phyloP scores from a whole-genome alignment of 2,113 vertebrate species.

The Sapajus apella region DNA sequence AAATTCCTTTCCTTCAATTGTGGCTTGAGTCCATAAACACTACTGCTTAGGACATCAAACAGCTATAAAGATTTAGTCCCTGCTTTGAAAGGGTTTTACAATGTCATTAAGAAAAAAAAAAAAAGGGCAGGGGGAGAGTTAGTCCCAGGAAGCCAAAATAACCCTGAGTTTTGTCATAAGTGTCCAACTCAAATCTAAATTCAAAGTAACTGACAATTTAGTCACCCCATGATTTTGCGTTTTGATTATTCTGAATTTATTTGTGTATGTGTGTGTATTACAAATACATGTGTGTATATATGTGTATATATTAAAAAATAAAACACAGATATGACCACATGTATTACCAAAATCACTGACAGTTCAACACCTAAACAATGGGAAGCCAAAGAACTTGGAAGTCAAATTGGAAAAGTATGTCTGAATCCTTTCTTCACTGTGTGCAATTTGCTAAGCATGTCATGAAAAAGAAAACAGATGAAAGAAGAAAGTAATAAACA shows the following conservation, averaged over 20 bases:
- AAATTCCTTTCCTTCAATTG: neutral
- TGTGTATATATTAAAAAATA: neutral
- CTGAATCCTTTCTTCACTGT: neutral
- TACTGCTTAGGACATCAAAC: neutral
- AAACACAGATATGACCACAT: neutral
- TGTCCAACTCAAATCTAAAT: neutral
- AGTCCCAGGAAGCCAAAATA: constrained; percentile 18
- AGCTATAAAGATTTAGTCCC: neutral
- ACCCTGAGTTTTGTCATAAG: neutral
- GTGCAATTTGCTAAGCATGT: neutral
- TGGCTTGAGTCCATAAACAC: neutral
- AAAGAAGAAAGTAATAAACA: neutral
- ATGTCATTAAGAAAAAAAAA: too few relatives aligned
- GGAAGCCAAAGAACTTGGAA: neutral
- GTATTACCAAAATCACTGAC: neutral
- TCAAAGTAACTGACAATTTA: neutral
- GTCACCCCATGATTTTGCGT: neutral
- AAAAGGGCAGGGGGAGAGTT: neutral
- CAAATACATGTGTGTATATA: neutral
- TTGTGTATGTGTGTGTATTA: neutral
- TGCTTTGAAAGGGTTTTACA: too few relatives aligned
- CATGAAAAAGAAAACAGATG: neutral
- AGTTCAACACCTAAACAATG: neutral
- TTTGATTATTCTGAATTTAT: neutral
- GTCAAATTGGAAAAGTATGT: neutral